Base-by-base conservation (phyloP, 1,140 invertebrate species). In the Diabrotica virgifera region DNA sequence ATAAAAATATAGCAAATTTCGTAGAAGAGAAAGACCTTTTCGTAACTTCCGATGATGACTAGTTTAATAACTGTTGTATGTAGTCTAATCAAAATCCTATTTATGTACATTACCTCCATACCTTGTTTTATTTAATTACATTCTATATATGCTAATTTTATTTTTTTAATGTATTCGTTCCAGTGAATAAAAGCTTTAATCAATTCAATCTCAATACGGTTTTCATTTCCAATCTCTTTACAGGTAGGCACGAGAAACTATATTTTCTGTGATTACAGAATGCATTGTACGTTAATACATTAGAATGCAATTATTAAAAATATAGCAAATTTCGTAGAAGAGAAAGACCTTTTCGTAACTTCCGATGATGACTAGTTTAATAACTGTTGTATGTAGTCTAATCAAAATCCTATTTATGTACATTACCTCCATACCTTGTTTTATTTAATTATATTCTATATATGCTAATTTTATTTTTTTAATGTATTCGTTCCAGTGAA, bases 21-120 rank as follows among this genome's bases (percentile, higher is more conserved):
- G 82, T 99, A 11, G 96, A 99, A 82, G 97, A 99, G 81, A 97
- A 98, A 78, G 96, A 98, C 79, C 84, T 99, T 5, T 99, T 99
- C 82, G 94, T 98, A 11, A 96, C 96, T 8, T 89, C 90, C 5
- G 96, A 98, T 76, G 96, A 99, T 68, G 76, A 78, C 66, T 76
- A 72, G 72, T 46, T 46, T 8, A 46, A 46, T 10, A 8, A 46
- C 40, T 46, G n/a, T 3, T 24, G 24, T 24, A 24, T 24, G 40
- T 46, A 46, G 40, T 46, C 6, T 46, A 24, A 24, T 24, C n/a
- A 46, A 46, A 46, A 3, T 46, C n/a, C n/a, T 46, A 46, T 46
- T 46, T 46, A 46, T 46, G n/a, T 46, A 46, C 40, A 8, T 46
- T n/a, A n/a, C n/a, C 24, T 24, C 24, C 24, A 4, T 24, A 24